phyloP scores from a whole-genome alignment of 2,888 invertebrate genomes.

The Spodoptera picta region DNA sequence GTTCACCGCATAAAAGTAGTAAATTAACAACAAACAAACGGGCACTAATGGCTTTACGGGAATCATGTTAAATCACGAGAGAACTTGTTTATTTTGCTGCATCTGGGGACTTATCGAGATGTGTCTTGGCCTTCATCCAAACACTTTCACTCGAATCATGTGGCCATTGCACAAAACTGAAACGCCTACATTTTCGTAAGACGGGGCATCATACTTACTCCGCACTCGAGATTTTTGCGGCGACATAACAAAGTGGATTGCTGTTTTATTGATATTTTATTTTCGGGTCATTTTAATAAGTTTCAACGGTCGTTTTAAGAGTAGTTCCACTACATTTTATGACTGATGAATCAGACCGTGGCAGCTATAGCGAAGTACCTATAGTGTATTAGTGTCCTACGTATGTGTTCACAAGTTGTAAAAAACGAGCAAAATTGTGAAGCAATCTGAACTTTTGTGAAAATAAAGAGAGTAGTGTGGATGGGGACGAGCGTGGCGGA shows the following conservation, averaged over 20 bases:
- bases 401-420: constrained; percentile 21
- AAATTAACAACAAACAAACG: constrained; percentile 59
- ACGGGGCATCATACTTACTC: constrained; percentile 37
- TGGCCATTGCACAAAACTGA: constrained; percentile 71
- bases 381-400: constrained; percentile 21
- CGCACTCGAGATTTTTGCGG: constrained; percentile 27
- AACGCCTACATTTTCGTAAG: constrained; percentile 44
- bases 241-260: constrained; percentile 33
- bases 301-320: constrained; percentile 17
- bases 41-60: constrained; percentile 71
- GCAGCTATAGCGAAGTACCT: constrained; percentile 30
- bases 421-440: constrained; percentile 27
- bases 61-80: constrained; percentile 69
- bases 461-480: constrained; percentile 45
- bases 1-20: constrained; percentile 40
- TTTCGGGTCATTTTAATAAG: constrained; percentile 42
- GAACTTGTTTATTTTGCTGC: constrained; percentile 76
- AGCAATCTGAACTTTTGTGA: constrained; percentile 42
- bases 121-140: constrained; percentile 79
- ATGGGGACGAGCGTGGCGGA: constrained; percentile 55
- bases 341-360: constrained; percentile 17
- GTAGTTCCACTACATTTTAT: constrained; percentile 26
- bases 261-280: constrained; percentile 47
- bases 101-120: constrained; percentile 72
- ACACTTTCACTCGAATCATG: constrained; percentile 79